phyloP scores from a whole-genome alignment of 2,888 invertebrate species.

The Nesidiocoris tenuis region DNA sequence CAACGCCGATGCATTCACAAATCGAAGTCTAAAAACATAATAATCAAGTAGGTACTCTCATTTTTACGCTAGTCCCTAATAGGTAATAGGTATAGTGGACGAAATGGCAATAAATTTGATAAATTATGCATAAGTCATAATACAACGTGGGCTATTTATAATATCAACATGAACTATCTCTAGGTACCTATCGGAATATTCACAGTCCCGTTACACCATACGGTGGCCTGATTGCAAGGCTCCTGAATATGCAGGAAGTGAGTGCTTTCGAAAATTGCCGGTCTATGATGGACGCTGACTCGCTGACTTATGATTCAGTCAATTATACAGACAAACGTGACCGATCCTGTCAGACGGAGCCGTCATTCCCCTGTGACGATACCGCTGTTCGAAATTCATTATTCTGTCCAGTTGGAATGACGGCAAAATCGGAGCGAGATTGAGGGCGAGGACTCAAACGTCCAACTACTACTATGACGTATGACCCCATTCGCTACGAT shows the following conservation, averaged over 20 bases:
- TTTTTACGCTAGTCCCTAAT: too few species aligned
- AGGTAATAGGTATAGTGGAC: too few species aligned
- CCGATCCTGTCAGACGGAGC: not conserved
- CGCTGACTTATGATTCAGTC: not conserved
- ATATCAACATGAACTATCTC: too few species aligned
- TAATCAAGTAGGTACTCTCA: too few species aligned
- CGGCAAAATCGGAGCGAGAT: conserved; percentile 2
- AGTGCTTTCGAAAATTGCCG: not conserved
- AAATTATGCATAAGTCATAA: too few species aligned
- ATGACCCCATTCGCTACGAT: conserved; percentile 19
- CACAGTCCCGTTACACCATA: too few species aligned
- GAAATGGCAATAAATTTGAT: too few species aligned
- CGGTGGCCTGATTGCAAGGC: not conserved
- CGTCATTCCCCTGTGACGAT: not conserved
- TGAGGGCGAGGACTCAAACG: conserved; percentile 3
- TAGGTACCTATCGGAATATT: too few species aligned
- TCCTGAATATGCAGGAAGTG: not conserved
- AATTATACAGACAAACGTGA: not conserved
- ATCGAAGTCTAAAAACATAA: too few species aligned
- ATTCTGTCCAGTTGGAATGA: conserved; percentile 15
- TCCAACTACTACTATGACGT: conserved; percentile 26
- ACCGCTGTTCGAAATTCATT: conserved; percentile 24
- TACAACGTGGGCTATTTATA: too few species aligned
- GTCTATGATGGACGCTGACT: too few species aligned
- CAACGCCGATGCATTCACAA: too few species aligned